phyloP scores from a whole-genome alignment of 1,140 invertebrate species.

The Bombus turneri region DNA sequence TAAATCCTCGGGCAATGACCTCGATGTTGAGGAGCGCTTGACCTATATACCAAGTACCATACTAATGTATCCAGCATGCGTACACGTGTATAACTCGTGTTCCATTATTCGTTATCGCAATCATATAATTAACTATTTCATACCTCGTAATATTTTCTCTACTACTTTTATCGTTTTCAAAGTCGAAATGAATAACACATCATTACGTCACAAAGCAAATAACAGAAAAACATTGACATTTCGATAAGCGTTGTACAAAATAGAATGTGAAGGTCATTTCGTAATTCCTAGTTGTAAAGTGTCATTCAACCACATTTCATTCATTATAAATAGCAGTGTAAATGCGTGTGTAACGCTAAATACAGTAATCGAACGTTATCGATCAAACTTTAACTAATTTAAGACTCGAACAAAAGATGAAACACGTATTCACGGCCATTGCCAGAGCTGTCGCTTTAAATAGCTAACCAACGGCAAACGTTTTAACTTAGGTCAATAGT shows the following conservation, averaged over 20 bases:
- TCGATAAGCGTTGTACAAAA: neutral
- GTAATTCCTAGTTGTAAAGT: neutral
- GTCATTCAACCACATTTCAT: conserved; percentile 1
- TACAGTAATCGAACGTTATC: neutral
- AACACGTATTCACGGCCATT: conserved; percentile 23
- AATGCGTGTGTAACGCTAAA: no score
- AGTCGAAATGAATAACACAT: neutral
- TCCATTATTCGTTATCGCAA: neutral
- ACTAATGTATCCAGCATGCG: conserved; percentile 40
- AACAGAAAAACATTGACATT: neutral
- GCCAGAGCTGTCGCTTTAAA: conserved; percentile 27
- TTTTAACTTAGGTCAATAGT: conserved; percentile 39
- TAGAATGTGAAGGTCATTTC: conserved; percentile 7
- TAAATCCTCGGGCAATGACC: conserved; percentile 69
- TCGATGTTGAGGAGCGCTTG: conserved; percentile 67
- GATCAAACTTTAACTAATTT: neutral
- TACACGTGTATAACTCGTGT: conserved; percentile 33
- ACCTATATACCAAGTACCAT: conserved; percentile 67
- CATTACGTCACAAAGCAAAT: no score
- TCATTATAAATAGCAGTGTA: neutral
- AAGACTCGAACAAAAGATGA: neutral
- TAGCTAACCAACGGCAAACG: conserved; percentile 14
- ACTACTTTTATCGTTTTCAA: neutral
- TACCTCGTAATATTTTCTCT: neutral
- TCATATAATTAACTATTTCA: neutral